These are phyloP conservation scores for Syngnathoides biaculeatus DNA, from an alignment of 2,113 vertebrate genomes.

Conservation along the genomic window DNA sequence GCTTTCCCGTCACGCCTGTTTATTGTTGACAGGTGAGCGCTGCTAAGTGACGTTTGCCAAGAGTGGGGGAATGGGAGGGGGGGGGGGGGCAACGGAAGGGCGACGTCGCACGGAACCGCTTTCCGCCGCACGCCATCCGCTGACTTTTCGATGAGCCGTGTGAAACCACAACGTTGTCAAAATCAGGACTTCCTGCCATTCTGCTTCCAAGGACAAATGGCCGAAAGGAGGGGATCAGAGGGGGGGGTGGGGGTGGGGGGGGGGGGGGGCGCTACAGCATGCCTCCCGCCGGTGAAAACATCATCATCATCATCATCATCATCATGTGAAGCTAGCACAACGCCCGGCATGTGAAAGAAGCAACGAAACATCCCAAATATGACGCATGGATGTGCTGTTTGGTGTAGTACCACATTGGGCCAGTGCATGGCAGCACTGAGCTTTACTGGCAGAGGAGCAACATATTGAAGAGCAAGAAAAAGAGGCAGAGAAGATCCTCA, in stretches of 20 bases:
- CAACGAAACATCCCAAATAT: neutral
- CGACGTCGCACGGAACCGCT: conserved; percentile 18
- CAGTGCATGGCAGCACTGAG: neutral
- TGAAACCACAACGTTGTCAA: conserved; percentile 90
- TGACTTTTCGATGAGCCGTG: conserved; percentile 77
- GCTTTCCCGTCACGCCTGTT: neutral
- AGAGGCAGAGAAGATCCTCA: neutral
- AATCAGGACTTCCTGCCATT: conserved; percentile 97
- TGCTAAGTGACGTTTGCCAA: conserved; percentile 1
- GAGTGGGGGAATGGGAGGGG: conserved; percentile 1
- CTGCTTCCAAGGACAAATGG: conserved; percentile 83
- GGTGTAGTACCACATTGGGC: neutral
- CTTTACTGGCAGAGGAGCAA: neutral
- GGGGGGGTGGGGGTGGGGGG: too few relatives aligned
- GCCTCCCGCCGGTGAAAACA: conserved; percentile 62
- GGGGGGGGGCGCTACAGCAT: conserved; percentile 32
- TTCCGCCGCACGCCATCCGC: conserved; percentile 68
- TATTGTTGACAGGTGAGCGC: conserved; percentile 7
- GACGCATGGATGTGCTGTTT: too few relatives aligned
- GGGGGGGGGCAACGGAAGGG: neutral
- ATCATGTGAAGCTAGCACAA: neutral
- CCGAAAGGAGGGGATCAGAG: conserved; percentile 79
- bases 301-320: conserved; percentile 36
- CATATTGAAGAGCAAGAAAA: neutral
- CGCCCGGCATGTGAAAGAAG: neutral